Base-by-base conservation (phyloP, 2,113 vertebrate species). In the Nothobranchius furzeri region DNA sequence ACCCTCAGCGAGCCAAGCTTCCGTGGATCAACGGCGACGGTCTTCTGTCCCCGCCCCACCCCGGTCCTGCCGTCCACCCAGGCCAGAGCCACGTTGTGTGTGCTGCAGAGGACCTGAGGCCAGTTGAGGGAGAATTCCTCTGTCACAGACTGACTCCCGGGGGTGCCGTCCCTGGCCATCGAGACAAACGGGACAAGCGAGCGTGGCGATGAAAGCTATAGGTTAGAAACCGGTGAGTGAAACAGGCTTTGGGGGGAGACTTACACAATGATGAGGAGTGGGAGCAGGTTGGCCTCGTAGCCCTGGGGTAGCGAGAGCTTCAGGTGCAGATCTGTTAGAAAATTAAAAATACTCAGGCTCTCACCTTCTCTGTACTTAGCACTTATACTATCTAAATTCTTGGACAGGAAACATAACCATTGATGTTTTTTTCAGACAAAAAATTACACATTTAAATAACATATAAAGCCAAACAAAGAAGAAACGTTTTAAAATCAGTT, bases 241-340 rank as follows among this genome's bases (percentile, higher is more conserved):
- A 49, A 42, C 4, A 24, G 36, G 30, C 12, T 12, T 70, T 6
- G 12, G 48, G 51, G 51, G 13, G 54, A 51, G 15, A 75, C 94
- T 93, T 89, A 95, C 94, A 94, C 87, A 67, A 94, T 89, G 72
- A 95, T 37, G 53, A 95, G 90, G 20, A 95, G 90, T 10, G 94
- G 93, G 65, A 90, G 90, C 51, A 92, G 80, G 79, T 88, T 90
- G 69, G 87, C 83, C 76, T 93, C 91, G 10, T 92, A 92, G 20
- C 89, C 90, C 62, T 80, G 87, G 60, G 94, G 94, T 50, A 95
- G 74, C 61, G 89, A 91, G 42, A 95, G 73, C 61, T 93, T 93
- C 79, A 95, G 73, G 83, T 94, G 85, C 30, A 95, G 80, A 54
- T 94, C 94, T 95, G 67, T 58, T 24, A 3, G n/a, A 24, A 20